Conservation (phyloP, 2,797 vertebrate genomes). For the Amazona ochrocephala region DNA sequence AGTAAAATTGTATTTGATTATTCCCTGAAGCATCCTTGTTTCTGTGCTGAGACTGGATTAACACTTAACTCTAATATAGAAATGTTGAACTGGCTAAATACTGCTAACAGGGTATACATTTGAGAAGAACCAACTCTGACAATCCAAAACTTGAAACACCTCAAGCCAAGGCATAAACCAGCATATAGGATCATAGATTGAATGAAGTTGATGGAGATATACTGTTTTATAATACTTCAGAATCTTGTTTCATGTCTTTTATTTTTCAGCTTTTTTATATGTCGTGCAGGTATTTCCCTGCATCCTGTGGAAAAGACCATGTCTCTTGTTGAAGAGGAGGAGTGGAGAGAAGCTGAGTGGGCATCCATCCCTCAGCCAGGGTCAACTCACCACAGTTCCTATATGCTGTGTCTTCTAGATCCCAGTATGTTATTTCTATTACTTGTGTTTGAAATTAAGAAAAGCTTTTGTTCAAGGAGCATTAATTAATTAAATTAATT, state of each 20-base stretch:
- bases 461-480: not conserved
- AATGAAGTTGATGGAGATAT: not conserved
- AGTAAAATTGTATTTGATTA: not conserved
- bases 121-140: not conserved
- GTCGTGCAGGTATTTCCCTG: not conserved
- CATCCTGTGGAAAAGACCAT: not conserved
- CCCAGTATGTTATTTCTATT: not conserved
- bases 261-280: not conserved
- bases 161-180: not conserved
- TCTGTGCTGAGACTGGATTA: not conserved
- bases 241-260: not conserved
- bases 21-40: not conserved
- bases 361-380: not conserved
- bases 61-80: not conserved
- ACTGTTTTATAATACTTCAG: not conserved
- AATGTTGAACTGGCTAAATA: not conserved
- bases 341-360: not conserved
- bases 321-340: not conserved
- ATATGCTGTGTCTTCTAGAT: not conserved
- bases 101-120: not conserved
- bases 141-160: not conserved
- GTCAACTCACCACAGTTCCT: not conserved
- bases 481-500: too few relatives aligned
- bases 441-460: not conserved
- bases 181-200: not conserved